These are phyloP conservation scores for Dexiosoma caninum DNA, from an alignment of 2,888 invertebrate genomes.

Conservation along the genomic window DNA sequence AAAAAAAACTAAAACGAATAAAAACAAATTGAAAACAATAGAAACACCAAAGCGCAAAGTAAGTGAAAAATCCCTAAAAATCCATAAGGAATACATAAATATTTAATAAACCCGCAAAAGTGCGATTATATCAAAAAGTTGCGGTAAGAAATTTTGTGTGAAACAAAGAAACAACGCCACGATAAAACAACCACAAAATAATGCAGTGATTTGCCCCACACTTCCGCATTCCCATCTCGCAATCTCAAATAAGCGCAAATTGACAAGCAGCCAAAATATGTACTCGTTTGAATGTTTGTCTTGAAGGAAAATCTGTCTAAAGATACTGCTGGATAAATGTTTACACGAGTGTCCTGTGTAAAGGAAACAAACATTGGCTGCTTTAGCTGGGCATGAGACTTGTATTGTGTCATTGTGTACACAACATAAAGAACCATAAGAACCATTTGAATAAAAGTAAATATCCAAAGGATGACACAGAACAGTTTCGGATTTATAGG, in stretches of 20 bases:
- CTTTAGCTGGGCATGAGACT: slow-evolving; percentile 10
- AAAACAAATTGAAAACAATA: slow-evolving; percentile 31
- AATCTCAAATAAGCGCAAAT: slow-evolving; percentile 8
- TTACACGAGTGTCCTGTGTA: neutral
- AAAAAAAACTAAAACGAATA: too few relatives aligned
- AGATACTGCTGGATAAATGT: neutral
- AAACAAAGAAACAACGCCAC: slow-evolving; percentile 27
- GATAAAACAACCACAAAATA: neutral
- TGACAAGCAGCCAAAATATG: neutral
- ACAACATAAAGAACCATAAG: neutral
- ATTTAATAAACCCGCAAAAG: slow-evolving; percentile 61
- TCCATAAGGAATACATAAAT: slow-evolving; percentile 58
- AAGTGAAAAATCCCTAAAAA: slow-evolving; percentile 39
- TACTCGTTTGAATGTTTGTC: too few relatives aligned
- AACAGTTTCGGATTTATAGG: too few relatives aligned
- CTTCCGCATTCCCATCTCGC: too few relatives aligned
- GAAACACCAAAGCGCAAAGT: neutral
- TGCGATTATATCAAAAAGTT: slow-evolving; percentile 57
- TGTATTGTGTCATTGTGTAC: neutral
- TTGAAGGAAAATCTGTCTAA: slow-evolving; percentile 3
- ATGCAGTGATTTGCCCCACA: neutral
- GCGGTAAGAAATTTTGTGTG: slow-evolving; percentile 45
- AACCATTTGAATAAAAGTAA: neutral
- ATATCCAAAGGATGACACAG: neutral
- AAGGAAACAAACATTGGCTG: neutral